phyloP scores from a whole-genome alignment of 2,888 invertebrate species.

The Esperia sulphurella region DNA sequence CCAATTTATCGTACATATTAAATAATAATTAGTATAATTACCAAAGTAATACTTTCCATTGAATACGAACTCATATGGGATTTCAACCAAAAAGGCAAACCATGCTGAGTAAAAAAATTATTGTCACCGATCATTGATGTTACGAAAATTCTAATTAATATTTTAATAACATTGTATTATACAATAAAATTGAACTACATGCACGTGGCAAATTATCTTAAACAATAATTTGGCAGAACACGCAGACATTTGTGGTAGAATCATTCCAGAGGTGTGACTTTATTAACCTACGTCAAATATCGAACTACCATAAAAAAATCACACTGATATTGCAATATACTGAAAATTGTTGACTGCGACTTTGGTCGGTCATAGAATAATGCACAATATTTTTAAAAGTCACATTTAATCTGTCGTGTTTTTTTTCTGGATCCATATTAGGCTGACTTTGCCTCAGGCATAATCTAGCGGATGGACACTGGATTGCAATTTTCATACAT shows the following conservation, averaged over 20 bases:
- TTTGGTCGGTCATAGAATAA: too few species aligned
- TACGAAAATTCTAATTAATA: constrained; percentile 2
- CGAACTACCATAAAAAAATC: too few species aligned
- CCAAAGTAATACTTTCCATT: constrained; percentile 65
- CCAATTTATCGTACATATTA: constrained; percentile 18
- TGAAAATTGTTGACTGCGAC: too few species aligned
- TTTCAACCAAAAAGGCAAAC: constrained; percentile 22
- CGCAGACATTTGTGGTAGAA: background rate
- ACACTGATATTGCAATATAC: too few species aligned
- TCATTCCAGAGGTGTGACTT: background rate
- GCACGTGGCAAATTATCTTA: constrained; percentile 14
- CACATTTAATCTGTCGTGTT: too few species aligned
- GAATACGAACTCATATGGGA: constrained; percentile 46
- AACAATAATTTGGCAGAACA: constrained; percentile 14
- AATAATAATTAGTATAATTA: background rate
- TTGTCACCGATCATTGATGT: constrained; percentile 32
- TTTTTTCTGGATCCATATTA: too few species aligned
- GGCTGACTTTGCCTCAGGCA: too few species aligned
- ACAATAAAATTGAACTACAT: constrained; percentile 12
- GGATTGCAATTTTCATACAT: background rate
- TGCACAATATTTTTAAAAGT: too few species aligned
- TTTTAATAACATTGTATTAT: constrained; percentile 1
- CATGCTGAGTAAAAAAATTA: constrained; percentile 32
- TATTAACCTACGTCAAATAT: background rate
- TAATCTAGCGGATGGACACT: background rate